Base-by-base conservation (phyloP, 1,140 invertebrate species). In the Caerostris extrusa region DNA sequence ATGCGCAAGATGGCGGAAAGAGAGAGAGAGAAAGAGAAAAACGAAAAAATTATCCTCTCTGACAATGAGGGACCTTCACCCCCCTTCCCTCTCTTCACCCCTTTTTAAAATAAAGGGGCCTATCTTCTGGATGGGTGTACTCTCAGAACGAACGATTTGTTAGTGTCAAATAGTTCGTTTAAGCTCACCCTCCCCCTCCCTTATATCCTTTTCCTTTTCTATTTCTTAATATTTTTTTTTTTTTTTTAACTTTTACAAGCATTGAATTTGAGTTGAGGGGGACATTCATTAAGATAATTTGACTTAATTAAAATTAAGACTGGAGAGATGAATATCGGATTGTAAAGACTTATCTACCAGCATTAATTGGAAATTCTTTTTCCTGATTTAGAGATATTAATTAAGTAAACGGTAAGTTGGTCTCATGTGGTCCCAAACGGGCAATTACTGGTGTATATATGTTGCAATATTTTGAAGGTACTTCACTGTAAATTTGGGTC, bases 101-200 rank as follows among this genome's bases (percentile, higher is more conserved):
- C 83, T 50, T 85, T 85, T 56, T 60, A 85, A 60, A 85, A 85
- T 85, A 85, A 85, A 85, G 83, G 83, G 55, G 83, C 71, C 83
- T 85, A 85, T 85, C 83, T 58, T 85, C 56, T 85, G 71, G 71
- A 77, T 77, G 71, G 71, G 71, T 77, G 83, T 85, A n/a, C 83
- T 34, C 56, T 19, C 83, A 50, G 83, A 60, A 50, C 19, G 83
- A 85, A n/a, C 83, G 83, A 85, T 85, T 56, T 60, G 83, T 85
- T 85, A 85, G 83, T 85, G 83, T 85, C 83, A 85, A 85, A 85
- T 85, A 85, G 56, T 85, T 85, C 83, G 57, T 85, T 85, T 85
- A 85, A 85, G n/a, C 55, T 55, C 34, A 50, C 10, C 77, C 34
- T 55, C 34, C 61, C 34, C 61, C 61, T 10, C 71, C 34, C 8